Evolutionary conservation across 2,888 invertebrate species (phyloP).

Genomic region (Lathronympha strigana): DNA sequence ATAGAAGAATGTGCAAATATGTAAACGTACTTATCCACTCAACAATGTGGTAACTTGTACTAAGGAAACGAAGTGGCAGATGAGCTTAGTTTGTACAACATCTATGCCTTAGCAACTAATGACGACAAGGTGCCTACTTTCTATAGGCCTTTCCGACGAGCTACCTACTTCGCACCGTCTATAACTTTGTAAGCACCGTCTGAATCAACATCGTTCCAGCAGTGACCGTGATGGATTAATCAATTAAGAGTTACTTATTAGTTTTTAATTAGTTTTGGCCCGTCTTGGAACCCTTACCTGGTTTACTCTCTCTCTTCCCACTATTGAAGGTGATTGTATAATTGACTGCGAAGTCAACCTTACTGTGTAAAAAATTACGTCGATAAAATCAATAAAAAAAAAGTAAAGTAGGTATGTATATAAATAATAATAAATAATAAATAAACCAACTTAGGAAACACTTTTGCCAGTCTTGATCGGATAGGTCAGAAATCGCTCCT

Average conservation of each 20-base stretch:
- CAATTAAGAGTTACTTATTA: slow-evolving; percentile 28
- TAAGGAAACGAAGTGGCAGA: slow-evolving; percentile 15
- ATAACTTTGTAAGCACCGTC: slow-evolving; percentile 41
- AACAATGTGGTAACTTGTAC: background rate
- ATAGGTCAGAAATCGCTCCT: too few relatives aligned
- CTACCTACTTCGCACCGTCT: slow-evolving; percentile 51
- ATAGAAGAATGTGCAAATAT: background rate
- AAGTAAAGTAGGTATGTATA: background rate
- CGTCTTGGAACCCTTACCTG: slow-evolving; percentile 15
- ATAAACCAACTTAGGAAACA: too few relatives aligned
- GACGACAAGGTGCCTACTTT: slow-evolving; percentile 29
- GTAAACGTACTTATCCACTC: background rate
- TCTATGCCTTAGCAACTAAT: slow-evolving; percentile 6
- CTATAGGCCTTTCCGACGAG: slow-evolving; percentile 51
- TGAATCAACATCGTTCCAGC: slow-evolving; percentile 29
- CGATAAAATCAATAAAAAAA: background rate
- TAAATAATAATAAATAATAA: too few relatives aligned
- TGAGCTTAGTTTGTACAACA: background rate
- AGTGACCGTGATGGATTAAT: slow-evolving; percentile 35
- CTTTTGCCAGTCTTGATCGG: too few relatives aligned
- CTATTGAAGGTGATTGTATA: too few relatives aligned
- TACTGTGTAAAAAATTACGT: background rate
- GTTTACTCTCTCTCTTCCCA: slow-evolving; percentile 12
- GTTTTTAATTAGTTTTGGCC: slow-evolving; percentile 32
- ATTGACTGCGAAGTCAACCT: background rate